Evolutionary conservation across 1,140 invertebrate species (phyloP).

Genomic region (Panulirus ornatus): DNA sequence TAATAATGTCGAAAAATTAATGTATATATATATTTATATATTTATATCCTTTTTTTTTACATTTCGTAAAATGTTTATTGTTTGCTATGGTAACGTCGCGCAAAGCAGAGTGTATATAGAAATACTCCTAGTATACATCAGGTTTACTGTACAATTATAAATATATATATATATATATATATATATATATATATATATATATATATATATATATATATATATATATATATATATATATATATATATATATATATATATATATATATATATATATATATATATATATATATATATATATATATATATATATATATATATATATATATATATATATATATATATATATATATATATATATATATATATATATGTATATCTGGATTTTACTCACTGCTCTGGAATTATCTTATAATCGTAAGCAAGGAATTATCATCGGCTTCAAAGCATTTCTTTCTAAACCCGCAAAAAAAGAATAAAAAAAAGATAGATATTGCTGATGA

Average conservation of each 20-base stretch:
- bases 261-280: constrained; percentile 36
- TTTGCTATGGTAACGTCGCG: not conserved
- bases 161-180: constrained; percentile 48
- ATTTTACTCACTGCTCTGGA: no score
- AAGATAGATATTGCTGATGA: no score
- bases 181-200: constrained; percentile 38
- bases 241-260: constrained; percentile 36
- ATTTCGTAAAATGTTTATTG: not conserved
- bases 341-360: no score
- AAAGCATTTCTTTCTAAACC: not conserved
- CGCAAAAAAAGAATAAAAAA: not conserved
- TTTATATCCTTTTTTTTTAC: not conserved
- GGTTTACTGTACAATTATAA: not conserved
- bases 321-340: constrained; percentile 4
- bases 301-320: constrained; percentile 22
- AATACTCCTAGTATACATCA: not conserved
- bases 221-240: constrained; percentile 42
- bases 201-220: constrained; percentile 29
- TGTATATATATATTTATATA: no score
- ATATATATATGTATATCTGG: no score
- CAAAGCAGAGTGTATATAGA: not conserved
- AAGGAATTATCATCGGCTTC: not conserved
- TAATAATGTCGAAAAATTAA: no score
- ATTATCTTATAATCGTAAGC: no score
- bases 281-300: constrained; percentile 26